Evolutionary conservation across 2,797 vertebrate genomes (phyloP).

Genomic region (Lagodon rhomboides): DNA sequence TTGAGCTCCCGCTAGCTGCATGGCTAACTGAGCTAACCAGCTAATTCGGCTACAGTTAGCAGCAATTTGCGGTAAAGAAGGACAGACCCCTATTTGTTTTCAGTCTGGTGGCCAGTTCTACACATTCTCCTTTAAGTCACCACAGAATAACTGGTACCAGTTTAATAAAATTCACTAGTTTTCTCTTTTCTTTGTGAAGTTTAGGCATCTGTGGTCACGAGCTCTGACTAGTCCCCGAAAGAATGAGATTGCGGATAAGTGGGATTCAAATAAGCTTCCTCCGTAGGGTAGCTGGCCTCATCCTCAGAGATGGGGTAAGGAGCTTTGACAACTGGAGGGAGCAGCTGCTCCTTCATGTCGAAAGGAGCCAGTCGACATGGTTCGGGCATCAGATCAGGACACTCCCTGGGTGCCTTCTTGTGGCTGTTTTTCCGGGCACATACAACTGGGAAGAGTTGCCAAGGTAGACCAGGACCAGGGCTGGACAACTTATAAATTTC

Average conservation of each 20-base stretch:
- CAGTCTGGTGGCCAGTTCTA: too few relatives aligned
- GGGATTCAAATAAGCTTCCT: too few relatives aligned
- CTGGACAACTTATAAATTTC: not conserved
- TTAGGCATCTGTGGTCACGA: not conserved
- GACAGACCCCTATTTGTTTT: too few relatives aligned
- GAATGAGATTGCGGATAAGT: not conserved
- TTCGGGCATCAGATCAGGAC: not conserved
- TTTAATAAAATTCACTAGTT: not conserved
- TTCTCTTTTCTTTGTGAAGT: not conserved
- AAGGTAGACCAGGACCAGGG: not conserved
- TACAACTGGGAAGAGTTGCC: not conserved
- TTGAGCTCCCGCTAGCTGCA: too few relatives aligned
- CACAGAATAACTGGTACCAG: not conserved
- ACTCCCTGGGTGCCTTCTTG: not conserved
- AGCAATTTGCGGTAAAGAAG: too few relatives aligned
- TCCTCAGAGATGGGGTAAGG: not conserved
- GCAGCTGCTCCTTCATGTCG: not conserved
- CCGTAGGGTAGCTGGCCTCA: not conserved
- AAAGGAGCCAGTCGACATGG: not conserved
- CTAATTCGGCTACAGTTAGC: too few relatives aligned
- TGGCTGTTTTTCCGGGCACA: not conserved
- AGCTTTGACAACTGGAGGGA: not conserved
- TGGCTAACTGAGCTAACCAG: too few relatives aligned
- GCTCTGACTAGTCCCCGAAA: not conserved
- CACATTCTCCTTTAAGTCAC: not conserved